Base-by-base conservation (phyloP, 2,888 invertebrate genomes). In the Unio pictorum region DNA sequence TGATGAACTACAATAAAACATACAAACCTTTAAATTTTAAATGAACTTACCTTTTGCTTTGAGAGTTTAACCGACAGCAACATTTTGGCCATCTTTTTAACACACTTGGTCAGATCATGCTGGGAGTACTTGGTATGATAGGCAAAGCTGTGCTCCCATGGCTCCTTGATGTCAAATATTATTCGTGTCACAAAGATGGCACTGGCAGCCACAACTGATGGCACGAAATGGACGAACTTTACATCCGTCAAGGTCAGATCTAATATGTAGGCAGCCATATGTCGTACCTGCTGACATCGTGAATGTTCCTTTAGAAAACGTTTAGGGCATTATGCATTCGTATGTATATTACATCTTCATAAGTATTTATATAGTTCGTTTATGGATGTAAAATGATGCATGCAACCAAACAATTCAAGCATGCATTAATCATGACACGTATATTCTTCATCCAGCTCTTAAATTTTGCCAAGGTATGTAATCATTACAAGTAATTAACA, bases 101-200 rank as follows among this genome's bases (percentile, higher is more conserved):
- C 75, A 67, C 81, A 80, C 7, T 62, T 64, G 4, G 45, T 20
- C 11, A 86, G 73, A 57, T 83, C 81, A 4, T 73, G 75, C 61
- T 79, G 76, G 0, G 76, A 78, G 69, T 85, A 84, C 60, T 80
- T 82, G 59, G 82, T 85, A 75, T 84, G 85, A 69, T 81, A 82
- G 4, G 73, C 66, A 58, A 84, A 72, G 18, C 71, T 72, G 5
- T 72, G 72, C 58, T 83, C 80, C 86, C 86, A 86, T 5, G 71
- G 45, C 3, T 67, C 68, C 20, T 74, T 68, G 26, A 71, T 71
- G 4, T 74, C 79, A 18, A 77, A 62, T n/a, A 81, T 65, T 6
- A 73, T 74, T 3, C 86, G 79, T 23, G 85, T 72, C 57, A 86
- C 68, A 61, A 77, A 81, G n/a, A 86, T 68, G 18, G 85, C 81